Evolutionary conservation across 2,113 vertebrate species (phyloP).

Genomic region (Zingel zingel): DNA sequence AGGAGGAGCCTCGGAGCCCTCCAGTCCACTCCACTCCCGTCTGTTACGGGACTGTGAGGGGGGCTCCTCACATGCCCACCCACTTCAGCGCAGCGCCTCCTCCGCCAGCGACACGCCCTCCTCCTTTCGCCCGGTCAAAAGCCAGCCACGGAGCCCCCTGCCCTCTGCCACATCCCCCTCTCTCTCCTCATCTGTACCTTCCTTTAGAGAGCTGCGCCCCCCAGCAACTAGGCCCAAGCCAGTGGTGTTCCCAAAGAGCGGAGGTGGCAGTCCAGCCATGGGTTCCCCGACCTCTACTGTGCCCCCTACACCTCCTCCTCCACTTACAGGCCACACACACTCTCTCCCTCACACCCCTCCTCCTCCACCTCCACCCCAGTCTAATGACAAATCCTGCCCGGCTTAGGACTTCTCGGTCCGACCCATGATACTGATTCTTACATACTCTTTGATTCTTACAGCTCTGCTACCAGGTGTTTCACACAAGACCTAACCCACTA

Average conservation of each 20-base stretch:
- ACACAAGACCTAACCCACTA: slow-evolving; percentile 49
- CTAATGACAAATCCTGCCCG: slow-evolving; percentile 95
- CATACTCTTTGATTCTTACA: slow-evolving; percentile 26
- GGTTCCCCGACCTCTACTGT: slow-evolving; percentile 86
- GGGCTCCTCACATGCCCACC: slow-evolving; percentile 83
- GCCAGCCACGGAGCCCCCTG: slow-evolving; percentile 81
- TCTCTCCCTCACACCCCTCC: slow-evolving; percentile 74
- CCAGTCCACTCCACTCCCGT: slow-evolving; percentile 96
- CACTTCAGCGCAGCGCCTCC: slow-evolving; percentile 95
- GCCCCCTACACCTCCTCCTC: slow-evolving; percentile 84
- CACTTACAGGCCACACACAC: slow-evolving; percentile 78
- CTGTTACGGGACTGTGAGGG: slow-evolving; percentile 92
- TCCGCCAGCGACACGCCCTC: slow-evolving; percentile 94
- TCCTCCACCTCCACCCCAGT: slow-evolving; percentile 87
- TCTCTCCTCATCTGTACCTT: slow-evolving; percentile 76
- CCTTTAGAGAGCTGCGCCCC: slow-evolving; percentile 87
- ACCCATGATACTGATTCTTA: slow-evolving; percentile 22
- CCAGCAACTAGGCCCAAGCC: slow-evolving; percentile 96
- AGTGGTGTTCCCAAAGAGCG: slow-evolving; percentile 91
- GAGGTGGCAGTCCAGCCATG: slow-evolving; percentile 86
- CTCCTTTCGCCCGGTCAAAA: slow-evolving; percentile 91
- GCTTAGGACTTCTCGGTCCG: slow-evolving; percentile 82
- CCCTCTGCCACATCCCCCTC: slow-evolving; percentile 75
- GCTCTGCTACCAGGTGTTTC: slow-evolving; percentile 51
- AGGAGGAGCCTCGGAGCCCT: slow-evolving; percentile 92